These are phyloP conservation scores for Monopis laevigella DNA, from an alignment of 2,888 invertebrate species.

Conservation along the genomic window DNA sequence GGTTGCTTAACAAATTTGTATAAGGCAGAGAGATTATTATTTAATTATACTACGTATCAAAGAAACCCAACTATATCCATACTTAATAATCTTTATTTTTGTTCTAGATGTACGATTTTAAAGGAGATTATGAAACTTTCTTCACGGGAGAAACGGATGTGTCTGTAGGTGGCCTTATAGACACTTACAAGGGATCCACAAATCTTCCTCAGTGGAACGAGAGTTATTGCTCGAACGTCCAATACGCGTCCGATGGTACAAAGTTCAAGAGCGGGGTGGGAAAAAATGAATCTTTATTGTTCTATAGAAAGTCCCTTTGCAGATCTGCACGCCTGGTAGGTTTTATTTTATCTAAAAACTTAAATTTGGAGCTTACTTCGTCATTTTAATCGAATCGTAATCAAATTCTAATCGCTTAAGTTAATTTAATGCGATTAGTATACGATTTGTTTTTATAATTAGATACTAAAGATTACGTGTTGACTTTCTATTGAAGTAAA, in stretches of 20 bases:
- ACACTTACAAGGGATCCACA: conserved; percentile 77
- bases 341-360: too few relatives aligned
- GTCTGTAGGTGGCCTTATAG: conserved; percentile 73
- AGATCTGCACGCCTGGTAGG: conserved; percentile 81
- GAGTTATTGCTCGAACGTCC: conserved; percentile 79
- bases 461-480: too few relatives aligned
- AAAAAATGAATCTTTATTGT: conserved; percentile 74
- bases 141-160: conserved; percentile 76
- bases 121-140: conserved; percentile 81
- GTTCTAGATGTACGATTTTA: conserved; percentile 85
- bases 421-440: too few relatives aligned
- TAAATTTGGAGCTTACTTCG: too few relatives aligned
- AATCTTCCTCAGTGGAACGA: conserved; percentile 82
- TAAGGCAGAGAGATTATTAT: too few relatives aligned
- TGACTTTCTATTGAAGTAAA: too few relatives aligned
- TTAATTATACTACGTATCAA: too few relatives aligned
- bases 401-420: too few relatives aligned
- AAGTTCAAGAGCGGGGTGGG: conserved; percentile 80
- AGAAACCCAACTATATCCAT: background rate
- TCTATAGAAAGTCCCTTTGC: conserved; percentile 88
- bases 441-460: too few relatives aligned
- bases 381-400: too few relatives aligned
- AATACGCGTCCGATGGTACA: conserved; percentile 83
- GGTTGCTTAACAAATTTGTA: too few relatives aligned
- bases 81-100: background rate